Percentiles rank a stretch among this genome's conserved stretches.
These are phyloP conservation scores for Neofelis nebulosa DNA, from an alignment of 2,113 vertebrate species.

Conservation along the genomic window DNA sequence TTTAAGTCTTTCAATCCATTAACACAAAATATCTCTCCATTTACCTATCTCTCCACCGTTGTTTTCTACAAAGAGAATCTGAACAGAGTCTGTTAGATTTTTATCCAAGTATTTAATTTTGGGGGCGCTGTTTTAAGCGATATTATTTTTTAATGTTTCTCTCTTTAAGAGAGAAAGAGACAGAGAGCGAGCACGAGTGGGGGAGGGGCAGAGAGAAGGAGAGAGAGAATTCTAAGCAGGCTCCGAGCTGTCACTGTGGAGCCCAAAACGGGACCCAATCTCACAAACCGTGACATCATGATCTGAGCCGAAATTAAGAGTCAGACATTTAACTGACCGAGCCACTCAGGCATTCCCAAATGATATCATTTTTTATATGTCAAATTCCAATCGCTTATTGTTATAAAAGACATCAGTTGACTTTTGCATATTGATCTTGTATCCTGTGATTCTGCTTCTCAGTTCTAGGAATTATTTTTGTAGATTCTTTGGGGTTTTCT, in stretches of 20 bases:
- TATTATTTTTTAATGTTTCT: background rate
- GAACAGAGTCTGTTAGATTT: background rate
- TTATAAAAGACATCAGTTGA: background rate
- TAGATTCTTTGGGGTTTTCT: background rate
- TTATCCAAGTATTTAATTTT: background rate
- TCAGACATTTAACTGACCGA: background rate
- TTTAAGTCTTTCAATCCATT: background rate
- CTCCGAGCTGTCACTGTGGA: background rate
- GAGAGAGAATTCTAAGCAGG: background rate
- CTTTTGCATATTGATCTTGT: background rate
- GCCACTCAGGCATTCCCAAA: background rate
- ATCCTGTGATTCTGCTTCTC: background rate
- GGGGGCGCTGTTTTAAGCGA: background rate
- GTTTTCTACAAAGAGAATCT: background rate
- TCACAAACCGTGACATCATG: background rate
- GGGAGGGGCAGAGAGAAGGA: background rate
- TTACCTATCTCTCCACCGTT: background rate
- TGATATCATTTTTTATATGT: background rate
- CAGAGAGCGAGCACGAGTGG: background rate
- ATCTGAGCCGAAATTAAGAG: background rate
- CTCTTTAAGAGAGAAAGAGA: too few relatives aligned
- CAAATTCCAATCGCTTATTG: background rate
- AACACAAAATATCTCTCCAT: background rate
- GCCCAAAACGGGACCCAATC: background rate
- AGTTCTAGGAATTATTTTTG: background rate